These are phyloP conservation scores for Neosilurus mollespiculum DNA, from an alignment of 2,797 vertebrate species.

Conservation along the genomic window DNA sequence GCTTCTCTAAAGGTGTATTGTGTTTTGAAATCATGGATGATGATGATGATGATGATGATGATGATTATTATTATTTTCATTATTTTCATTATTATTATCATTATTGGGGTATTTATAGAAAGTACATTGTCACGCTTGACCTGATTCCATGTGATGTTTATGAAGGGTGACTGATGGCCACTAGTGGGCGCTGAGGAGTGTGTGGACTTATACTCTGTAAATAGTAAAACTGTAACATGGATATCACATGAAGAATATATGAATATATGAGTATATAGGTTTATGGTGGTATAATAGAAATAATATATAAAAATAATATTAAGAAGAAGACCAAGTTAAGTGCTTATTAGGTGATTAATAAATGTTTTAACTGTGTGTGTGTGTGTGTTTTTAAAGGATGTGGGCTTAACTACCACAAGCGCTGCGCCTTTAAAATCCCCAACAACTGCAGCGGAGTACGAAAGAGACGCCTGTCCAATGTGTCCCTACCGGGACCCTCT, in stretches of 20 bases:
- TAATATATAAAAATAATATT: not conserved
- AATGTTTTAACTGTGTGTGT: not conserved
- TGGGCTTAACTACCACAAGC: conserved; percentile 96
- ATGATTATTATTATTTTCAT: too few species aligned
- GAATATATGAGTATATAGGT: not conserved
- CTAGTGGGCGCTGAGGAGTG: conserved; percentile 40
- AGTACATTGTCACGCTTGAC: conserved; percentile 11
- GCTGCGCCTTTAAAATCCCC: conserved; percentile 97
- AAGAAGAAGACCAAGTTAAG: conserved; percentile 64
- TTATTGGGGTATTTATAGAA: conserved; percentile 9
- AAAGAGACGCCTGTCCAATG: conserved; percentile 91
- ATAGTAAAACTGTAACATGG: not conserved
- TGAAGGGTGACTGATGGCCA: conserved; percentile 16
- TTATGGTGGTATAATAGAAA: not conserved
- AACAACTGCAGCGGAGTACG: conserved; percentile 95
- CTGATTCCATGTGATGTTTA: not conserved
- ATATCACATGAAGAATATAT: not conserved
- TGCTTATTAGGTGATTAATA: conserved; percentile 86
- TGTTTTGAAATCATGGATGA: conserved; percentile 14
- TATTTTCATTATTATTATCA: too few species aligned
- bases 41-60: too few species aligned
- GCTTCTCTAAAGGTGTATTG: not conserved
- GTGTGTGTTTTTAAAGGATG: conserved; percentile 77
- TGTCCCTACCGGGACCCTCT: conserved; percentile 86
- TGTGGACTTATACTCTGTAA: not conserved